phyloP scores from a whole-genome alignment of 2,113 vertebrate species.

The Ochotona curzoniae region DNA sequence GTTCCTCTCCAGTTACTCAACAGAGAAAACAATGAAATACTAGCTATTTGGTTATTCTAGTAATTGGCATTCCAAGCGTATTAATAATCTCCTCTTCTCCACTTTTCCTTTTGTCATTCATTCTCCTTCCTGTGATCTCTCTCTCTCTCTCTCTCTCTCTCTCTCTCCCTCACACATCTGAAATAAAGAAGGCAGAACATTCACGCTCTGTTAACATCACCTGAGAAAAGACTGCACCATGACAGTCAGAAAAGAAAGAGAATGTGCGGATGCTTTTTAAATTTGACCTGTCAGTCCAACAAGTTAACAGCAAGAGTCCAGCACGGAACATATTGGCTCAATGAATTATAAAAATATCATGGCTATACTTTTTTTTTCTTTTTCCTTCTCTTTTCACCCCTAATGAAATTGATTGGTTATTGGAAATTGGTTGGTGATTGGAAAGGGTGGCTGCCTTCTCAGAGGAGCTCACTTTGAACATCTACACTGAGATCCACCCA shows the following conservation, averaged over 20 bases:
- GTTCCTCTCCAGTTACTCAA: not conserved
- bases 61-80: not conserved
- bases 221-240: constrained; percentile 33
- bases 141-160: not conserved
- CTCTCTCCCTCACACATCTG: no score
- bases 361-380: not conserved
- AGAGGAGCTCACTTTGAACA: not conserved
- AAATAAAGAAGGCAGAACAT: constrained; percentile 14
- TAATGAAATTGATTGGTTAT: not conserved
- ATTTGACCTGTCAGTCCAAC: constrained; percentile 63
- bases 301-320: constrained; percentile 41
- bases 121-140: not conserved
- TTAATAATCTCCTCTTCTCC: not conserved
- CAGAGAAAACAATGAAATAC: not conserved
- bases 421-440: no score
- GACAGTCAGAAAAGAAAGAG: not conserved
- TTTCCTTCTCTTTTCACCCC: rapidly evolving
- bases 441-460: not conserved
- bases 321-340: constrained; percentile 11
- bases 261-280: not conserved
- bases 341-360: constrained; percentile 45
- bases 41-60: not conserved
- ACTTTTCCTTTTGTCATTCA: constrained; percentile 18
- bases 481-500: not conserved
- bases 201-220: not conserved